A percentile compares a stretch with the other conserved stretches of the same genome.
Evolutionary conservation across 1,140 invertebrate genomes (phyloP).

Genomic region (Musca domestica): DNA sequence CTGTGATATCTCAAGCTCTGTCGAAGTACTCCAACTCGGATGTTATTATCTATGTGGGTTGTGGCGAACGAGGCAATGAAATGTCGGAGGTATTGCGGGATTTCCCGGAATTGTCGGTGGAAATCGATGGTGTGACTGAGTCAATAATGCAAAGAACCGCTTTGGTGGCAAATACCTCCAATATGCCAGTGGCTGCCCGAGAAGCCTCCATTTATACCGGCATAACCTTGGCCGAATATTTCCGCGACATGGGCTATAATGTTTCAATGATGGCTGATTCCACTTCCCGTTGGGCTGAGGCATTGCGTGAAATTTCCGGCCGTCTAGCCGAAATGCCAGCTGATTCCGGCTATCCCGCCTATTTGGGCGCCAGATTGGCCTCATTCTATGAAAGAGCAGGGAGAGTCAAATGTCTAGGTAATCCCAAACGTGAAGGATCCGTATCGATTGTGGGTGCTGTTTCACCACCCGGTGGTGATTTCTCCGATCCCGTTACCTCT

Average conservation of each 20-base stretch:
- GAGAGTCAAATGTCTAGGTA: conserved; percentile 66
- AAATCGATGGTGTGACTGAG: conserved; percentile 90
- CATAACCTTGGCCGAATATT: conserved; percentile 77
- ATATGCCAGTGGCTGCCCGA: conserved; percentile 85
- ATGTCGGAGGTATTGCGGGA: conserved; percentile 88
- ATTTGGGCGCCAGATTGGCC: conserved; percentile 67
- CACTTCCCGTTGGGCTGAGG: conserved; percentile 83
- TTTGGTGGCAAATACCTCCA: conserved; percentile 81
- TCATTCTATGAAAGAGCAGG: conserved; percentile 75
- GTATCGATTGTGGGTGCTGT: conserved; percentile 75
- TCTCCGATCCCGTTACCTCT: conserved; percentile 75
- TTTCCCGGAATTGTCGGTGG: conserved; percentile 94
- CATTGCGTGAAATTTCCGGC: conserved; percentile 81
- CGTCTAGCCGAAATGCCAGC: conserved; percentile 86
- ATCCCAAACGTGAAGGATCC: conserved; percentile 63
- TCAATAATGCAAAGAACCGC: conserved; percentile 99
- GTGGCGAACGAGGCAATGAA: conserved; percentile 88
- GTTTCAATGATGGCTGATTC: conserved; percentile 88
- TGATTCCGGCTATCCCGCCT: conserved; percentile 72
- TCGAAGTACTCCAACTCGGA: conserved; percentile 99
- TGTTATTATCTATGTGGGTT: conserved; percentile 97
- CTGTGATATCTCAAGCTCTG: conserved; percentile 68
- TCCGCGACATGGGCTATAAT: conserved; percentile 79
- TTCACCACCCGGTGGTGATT: conserved; percentile 76
- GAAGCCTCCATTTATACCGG: conserved; percentile 85